Base-by-base conservation (phyloP, 2,113 vertebrate species). In the Litocranius walleri region DNA sequence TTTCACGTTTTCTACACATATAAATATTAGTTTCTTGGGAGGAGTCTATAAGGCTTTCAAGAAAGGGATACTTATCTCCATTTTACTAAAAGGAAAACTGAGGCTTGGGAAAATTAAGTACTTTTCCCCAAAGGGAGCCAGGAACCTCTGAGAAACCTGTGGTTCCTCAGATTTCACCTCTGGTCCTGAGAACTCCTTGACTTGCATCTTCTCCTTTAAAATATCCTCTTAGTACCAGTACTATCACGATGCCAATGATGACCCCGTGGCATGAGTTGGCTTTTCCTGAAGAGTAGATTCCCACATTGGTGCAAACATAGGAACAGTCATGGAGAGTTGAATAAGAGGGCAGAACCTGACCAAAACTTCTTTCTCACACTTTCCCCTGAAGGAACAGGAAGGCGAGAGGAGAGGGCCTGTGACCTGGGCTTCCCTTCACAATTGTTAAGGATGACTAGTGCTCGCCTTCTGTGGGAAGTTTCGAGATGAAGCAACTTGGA, bases 1-100 rank as follows among this genome's bases (percentile, higher is more conserved):
- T 16, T 82, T 86, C 0, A 0, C 59, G 52, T 57, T 97, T 93
- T 80, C 14, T 85, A 74, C 43, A 30, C 30, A 0, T 82, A 5
- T 25, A 91, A 56, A 62, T 93, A 56, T 4, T 91, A 62, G 33
- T 92, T 83, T 86, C 59, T 89, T 61, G 27, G 3, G 19, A 54
- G n/a, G 15, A 6, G 30, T 86, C 30, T 50, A 2, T 29, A 40
- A 30, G 36, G 3, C 29, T 86, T 86, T 86, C 23, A 81, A 89
- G 83, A 91, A 77, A 59, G 54, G 17, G 21, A 17, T 92, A 88
- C 50, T 59, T 78, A 67, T 59, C 13, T 85, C 50, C 56, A 67
- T 83, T 94, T 87, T 90, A 74, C 36, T 94, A 43, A 94, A 84
- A 87, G 62, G 30, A 80, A 56, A 92, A 84, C 19, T 14, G 59